Evolutionary conservation across 2,797 vertebrate species (phyloP).

Genomic region (Tadarida brasiliensis): DNA sequence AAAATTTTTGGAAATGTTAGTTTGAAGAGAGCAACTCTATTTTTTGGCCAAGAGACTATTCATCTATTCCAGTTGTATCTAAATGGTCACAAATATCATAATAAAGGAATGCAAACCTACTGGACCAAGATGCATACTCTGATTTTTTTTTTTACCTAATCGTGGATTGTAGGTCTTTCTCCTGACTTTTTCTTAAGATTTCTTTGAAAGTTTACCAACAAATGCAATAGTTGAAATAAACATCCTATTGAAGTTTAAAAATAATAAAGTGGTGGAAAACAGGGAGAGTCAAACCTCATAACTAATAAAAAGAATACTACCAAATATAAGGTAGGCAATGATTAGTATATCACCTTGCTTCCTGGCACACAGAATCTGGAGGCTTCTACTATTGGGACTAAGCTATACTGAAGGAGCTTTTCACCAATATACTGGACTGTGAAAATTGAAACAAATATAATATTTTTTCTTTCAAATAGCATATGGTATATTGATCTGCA

Average conservation of each 20-base stretch:
- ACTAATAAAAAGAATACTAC: conserved; percentile 7
- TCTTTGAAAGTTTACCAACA: conserved; percentile 7
- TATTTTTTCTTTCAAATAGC: conserved; percentile 44
- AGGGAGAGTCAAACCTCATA: not conserved
- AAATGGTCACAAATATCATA: not conserved
- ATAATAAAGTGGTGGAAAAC: not conserved
- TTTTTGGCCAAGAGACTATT: conserved; percentile 23
- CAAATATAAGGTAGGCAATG: not conserved
- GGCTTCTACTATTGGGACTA: not conserved
- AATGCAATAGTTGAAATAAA: not conserved
- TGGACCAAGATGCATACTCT: not conserved
- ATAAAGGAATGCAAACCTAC: not conserved
- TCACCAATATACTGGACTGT: conserved; percentile 39
- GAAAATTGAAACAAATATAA: conserved; percentile 52
- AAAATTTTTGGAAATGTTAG: conserved; percentile 39
- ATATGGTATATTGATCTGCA: conserved; percentile 68
- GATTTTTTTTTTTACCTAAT: not conserved
- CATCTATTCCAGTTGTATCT: conserved; percentile 3
- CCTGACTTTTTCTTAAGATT: not conserved
- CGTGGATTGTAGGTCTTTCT: not conserved
- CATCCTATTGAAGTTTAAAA: not conserved
- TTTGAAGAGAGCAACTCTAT: conserved; percentile 58
- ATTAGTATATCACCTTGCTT: not conserved
- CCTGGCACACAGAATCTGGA: not conserved
- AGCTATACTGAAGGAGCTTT: not conserved